phyloP scores from a whole-genome alignment of 2,113 vertebrate species.

The Elgaria multicarinata region DNA sequence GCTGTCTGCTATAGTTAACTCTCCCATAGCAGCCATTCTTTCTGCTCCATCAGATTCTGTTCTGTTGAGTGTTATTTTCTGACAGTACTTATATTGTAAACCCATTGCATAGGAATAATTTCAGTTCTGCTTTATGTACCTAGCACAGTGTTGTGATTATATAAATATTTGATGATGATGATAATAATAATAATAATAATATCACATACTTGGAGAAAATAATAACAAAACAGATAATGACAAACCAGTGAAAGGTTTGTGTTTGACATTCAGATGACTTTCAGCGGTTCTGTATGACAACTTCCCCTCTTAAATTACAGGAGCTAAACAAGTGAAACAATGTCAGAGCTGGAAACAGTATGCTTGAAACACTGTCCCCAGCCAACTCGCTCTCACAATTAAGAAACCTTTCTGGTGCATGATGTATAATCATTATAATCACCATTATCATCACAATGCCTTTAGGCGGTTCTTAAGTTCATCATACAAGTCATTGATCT shows the following conservation, averaged over 20 bases:
- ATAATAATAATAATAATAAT: background rate
- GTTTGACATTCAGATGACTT: slow-evolving; percentile 20
- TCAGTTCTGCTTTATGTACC: background rate
- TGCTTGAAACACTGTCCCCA: background rate
- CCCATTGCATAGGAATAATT: background rate
- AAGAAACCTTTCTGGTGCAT: background rate
- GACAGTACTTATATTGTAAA: background rate
- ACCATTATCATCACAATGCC: slow-evolving; percentile 22
- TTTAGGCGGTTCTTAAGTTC: background rate
- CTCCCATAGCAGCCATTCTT: background rate
- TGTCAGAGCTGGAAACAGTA: background rate
- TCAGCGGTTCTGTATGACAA: slow-evolving; percentile 17
- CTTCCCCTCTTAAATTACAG: slow-evolving; percentile 25
- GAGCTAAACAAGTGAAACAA: background rate
- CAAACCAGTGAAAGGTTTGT: slow-evolving; percentile 13
- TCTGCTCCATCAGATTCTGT: background rate
- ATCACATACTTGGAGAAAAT: slow-evolving; percentile 30
- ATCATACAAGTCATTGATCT: background rate
- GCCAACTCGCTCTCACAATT: background rate
- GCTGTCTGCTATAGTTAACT: background rate
- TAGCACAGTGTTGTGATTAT: background rate
- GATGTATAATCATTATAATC: slow-evolving; percentile 11
- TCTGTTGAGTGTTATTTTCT: background rate
- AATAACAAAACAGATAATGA: slow-evolving; percentile 24
- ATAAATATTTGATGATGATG: background rate